Conservation (phyloP, 2,888 invertebrate genomes). For the Coenonympha glycerion region DNA sequence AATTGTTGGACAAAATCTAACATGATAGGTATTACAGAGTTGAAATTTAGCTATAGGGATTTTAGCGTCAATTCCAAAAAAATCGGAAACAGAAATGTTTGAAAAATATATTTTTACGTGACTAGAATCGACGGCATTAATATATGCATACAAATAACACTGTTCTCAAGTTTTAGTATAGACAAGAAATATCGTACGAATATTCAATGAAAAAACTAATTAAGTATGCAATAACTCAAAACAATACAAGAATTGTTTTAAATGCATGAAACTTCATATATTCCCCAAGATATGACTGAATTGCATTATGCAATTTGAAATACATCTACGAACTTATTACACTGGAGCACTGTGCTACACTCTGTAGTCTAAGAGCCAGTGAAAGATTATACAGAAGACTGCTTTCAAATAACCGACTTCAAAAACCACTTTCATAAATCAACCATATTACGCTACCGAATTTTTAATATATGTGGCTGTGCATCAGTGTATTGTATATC, state of each 20-base stretch:
- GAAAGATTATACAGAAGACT: too few relatives aligned
- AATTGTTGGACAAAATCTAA: conserved; percentile 6
- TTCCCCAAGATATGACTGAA: conserved; percentile 2
- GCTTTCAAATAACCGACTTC: too few relatives aligned
- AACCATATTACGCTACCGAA: too few relatives aligned
- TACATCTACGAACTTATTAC: conserved; percentile 10
- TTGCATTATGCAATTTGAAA: conserved; percentile 9
- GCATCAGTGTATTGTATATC: too few relatives aligned
- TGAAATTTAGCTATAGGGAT: conserved; percentile 4
- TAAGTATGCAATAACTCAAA: not conserved
- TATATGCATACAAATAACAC: not conserved
- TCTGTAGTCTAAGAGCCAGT: not conserved
- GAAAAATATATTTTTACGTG: not conserved
- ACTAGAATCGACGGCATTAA: not conserved
- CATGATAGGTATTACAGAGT: conserved; percentile 2
- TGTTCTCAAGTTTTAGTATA: too few relatives aligned
- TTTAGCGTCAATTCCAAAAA: not conserved
- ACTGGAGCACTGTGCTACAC: not conserved
- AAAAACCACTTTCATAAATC: too few relatives aligned
- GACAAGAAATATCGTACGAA: too few relatives aligned
- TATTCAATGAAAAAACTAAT: too few relatives aligned
- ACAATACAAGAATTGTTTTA: not conserved
- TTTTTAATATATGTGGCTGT: too few relatives aligned
- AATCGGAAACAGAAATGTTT: not conserved
- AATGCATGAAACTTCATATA: conserved; percentile 5